A percentile compares a stretch with the other conserved stretches of the same genome.
These are phyloP conservation scores for Polia nebulosa DNA, from an alignment of 2,888 invertebrate species.

Conservation along the genomic window DNA sequence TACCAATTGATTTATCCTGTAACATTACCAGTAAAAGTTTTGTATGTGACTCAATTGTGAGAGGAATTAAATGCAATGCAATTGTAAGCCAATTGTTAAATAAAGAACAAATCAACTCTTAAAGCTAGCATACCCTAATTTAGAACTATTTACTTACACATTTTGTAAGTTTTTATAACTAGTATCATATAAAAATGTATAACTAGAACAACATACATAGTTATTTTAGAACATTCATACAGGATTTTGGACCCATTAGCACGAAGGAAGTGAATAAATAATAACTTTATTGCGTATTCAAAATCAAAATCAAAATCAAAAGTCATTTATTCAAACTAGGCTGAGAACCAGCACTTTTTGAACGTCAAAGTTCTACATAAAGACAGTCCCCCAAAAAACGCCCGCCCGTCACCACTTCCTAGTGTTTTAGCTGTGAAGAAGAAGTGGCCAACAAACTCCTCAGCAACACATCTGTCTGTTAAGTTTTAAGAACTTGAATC, in stretches of 20 bases:
- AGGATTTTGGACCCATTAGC: conserved; percentile 65
- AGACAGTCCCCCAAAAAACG: too few species aligned
- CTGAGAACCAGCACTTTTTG: too few species aligned
- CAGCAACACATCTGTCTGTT: too few species aligned
- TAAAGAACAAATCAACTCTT: conserved; percentile 67
- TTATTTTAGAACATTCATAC: conserved; percentile 64
- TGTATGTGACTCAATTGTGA: conserved; percentile 44
- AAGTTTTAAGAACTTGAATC: too few species aligned
- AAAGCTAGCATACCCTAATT: conserved; percentile 64
- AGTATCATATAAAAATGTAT: conserved; percentile 72
- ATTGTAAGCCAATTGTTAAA: conserved; percentile 63
- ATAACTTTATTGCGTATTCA: conserved; percentile 27
- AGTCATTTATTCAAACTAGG: too few species aligned
- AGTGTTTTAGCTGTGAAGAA: too few species aligned
- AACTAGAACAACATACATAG: conserved; percentile 68
- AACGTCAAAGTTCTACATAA: too few species aligned
- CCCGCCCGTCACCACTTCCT: too few species aligned
- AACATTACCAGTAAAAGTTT: conserved; percentile 47
- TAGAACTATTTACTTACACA: conserved; percentile 58
- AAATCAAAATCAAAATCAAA: too few species aligned
- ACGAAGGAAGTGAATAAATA: conserved; percentile 61
- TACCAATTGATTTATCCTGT: conserved; percentile 54
- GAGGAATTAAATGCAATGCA: conserved; percentile 69
- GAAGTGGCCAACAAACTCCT: too few species aligned
- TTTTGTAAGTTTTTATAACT: conserved; percentile 62